Conservation (phyloP, 2,113 vertebrate genomes). For the Pedetes capensis region DNA sequence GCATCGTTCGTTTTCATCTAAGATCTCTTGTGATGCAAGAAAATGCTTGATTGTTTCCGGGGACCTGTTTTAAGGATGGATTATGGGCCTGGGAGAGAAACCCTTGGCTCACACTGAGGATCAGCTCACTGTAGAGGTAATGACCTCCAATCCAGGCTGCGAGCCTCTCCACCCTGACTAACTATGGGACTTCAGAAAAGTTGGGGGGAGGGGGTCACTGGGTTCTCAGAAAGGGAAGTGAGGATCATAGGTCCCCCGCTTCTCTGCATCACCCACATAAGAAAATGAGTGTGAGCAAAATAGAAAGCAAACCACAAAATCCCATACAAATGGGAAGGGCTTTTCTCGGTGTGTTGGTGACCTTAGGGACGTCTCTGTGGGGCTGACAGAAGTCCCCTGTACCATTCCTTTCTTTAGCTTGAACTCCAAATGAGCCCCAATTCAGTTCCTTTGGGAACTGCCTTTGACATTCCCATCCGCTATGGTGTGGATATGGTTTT, state of each 20-base stretch:
- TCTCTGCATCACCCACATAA: not conserved
- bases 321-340: not conserved
- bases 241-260: not conserved
- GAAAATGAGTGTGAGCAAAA: not conserved
- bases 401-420: not conserved
- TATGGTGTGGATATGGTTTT: not conserved
- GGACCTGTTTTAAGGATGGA: not conserved
- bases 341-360: not conserved
- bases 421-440: not conserved
- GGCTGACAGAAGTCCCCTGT: no score
- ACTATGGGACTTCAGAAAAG: not conserved
- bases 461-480: not conserved
- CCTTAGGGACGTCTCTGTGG: not conserved
- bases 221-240: not conserved
- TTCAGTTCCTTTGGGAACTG: not conserved
- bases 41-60: constrained; percentile 8
- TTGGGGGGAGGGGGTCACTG: not conserved
- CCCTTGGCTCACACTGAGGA: not conserved
- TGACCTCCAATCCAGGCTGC: not conserved
- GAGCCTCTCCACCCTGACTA: not conserved
- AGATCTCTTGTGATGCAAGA: not conserved
- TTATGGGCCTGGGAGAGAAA: not conserved
- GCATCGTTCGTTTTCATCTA: not conserved
- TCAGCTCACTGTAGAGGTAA: not conserved
- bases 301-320: not conserved